Evolutionary conservation across 2,113 vertebrate genomes (phyloP).

Genomic region (Reinhardtius hippoglossoides): DNA sequence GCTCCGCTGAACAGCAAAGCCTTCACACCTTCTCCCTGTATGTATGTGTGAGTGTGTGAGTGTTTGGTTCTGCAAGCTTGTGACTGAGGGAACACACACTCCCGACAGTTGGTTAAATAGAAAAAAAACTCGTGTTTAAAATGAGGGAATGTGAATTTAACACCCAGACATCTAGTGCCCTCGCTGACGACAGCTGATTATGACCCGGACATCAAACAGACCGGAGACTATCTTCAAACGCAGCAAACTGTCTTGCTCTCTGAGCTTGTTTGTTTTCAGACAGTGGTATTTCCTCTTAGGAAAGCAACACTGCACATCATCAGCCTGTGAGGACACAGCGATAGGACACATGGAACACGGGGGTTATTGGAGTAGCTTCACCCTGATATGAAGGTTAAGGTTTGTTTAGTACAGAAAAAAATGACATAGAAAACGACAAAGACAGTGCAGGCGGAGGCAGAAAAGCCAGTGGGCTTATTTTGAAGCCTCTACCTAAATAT

Average conservation of each 20-base stretch:
- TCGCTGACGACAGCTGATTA: constrained; percentile 19
- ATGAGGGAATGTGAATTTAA: background rate
- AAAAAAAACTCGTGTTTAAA: background rate
- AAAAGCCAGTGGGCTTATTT: too few species aligned
- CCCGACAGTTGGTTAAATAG: background rate
- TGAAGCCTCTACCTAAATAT: too few species aligned
- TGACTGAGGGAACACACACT: background rate
- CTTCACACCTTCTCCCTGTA: background rate
- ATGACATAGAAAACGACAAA: too few species aligned
- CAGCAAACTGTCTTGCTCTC: constrained; percentile 38
- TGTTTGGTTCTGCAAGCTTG: background rate
- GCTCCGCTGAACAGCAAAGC: background rate
- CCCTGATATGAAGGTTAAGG: background rate
- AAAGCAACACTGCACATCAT: constrained; percentile 46
- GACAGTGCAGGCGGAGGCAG: too few species aligned
- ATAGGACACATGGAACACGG: constrained; percentile 27
- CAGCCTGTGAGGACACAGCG: constrained; percentile 25
- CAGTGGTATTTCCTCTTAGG: constrained; percentile 72
- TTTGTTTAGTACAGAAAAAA: too few species aligned
- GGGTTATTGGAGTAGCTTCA: constrained; percentile 14
- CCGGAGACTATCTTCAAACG: constrained; percentile 53
- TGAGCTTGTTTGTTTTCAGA: constrained; percentile 67
- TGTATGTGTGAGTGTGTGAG: constrained; percentile 6
- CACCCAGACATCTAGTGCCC: constrained; percentile 2
- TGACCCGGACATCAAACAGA: constrained; percentile 62